These are phyloP conservation scores for Acanthosepion pharaonis DNA, from an alignment of 2,888 invertebrate species.

Conservation along the genomic window DNA sequence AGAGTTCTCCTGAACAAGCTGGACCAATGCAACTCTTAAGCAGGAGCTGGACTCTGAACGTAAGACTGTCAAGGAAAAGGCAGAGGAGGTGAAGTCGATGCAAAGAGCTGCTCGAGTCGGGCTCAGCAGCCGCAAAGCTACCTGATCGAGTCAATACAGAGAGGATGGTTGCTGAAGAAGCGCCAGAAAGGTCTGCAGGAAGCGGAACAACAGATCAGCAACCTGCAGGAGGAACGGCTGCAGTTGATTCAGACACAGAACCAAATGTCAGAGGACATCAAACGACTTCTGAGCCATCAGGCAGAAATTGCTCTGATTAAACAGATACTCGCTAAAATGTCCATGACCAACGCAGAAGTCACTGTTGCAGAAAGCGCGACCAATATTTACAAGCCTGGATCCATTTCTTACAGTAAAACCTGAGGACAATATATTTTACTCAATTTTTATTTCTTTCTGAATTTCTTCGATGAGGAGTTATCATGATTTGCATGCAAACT, in stretches of 20 bases:
- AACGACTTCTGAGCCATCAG: slow-evolving; percentile 67
- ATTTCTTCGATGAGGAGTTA: too few species aligned
- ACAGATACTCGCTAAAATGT: slow-evolving; percentile 69
- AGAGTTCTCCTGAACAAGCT: slow-evolving; percentile 72
- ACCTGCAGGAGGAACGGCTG: slow-evolving; percentile 64
- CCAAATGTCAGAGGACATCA: slow-evolving; percentile 71
- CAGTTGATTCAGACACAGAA: slow-evolving; percentile 67
- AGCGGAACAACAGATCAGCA: slow-evolving; percentile 53
- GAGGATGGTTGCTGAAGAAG: slow-evolving; percentile 68
- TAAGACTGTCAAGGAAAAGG: slow-evolving; percentile 62
- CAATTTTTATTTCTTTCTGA: background rate
- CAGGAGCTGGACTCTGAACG: slow-evolving; percentile 70
- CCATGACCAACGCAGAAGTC: slow-evolving; percentile 59
- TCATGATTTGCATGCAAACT: too few species aligned
- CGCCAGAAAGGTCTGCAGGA: slow-evolving; percentile 56
- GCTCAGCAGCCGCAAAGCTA: slow-evolving; percentile 74
- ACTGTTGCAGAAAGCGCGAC: slow-evolving; percentile 61
- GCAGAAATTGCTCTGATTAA: slow-evolving; percentile 72
- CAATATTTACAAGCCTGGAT: slow-evolving; percentile 64
- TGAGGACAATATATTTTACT: background rate
- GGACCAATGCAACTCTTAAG: slow-evolving; percentile 68
- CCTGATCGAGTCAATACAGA: slow-evolving; percentile 71
- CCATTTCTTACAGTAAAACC: slow-evolving; percentile 56
- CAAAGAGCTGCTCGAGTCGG: slow-evolving; percentile 68
- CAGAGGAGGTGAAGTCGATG: slow-evolving; percentile 68